Evolutionary conservation across 2,888 invertebrate genomes (phyloP).

Genomic region (Sipha maydis): DNA sequence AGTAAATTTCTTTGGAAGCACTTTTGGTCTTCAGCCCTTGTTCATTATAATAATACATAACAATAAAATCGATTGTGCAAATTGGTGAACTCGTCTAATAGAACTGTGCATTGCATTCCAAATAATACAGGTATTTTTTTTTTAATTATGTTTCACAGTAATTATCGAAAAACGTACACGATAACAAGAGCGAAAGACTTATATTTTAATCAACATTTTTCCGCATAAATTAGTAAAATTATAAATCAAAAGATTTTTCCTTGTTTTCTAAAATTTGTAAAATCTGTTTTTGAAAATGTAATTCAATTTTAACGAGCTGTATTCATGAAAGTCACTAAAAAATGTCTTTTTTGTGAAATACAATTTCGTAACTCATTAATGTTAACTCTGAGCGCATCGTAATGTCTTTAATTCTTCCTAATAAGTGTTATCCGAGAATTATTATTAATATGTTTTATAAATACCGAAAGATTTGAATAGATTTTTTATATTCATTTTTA

Average conservation of each 20-base stretch:
- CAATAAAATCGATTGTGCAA: too few species aligned
- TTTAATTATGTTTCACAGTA: neutral
- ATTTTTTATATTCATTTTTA: neutral
- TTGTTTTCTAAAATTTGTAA: neutral
- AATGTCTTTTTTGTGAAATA: neutral
- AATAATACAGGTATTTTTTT: too few species aligned
- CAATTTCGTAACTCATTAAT: neutral
- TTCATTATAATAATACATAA: too few species aligned
- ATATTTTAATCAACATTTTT: neutral
- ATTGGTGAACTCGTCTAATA: too few species aligned
- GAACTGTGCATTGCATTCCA: too few species aligned
- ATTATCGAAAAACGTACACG: neutral
- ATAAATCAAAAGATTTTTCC: neutral
- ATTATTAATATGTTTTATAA: neutral
- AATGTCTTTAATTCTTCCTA: neutral
- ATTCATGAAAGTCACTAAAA: slow-evolving; percentile 3
- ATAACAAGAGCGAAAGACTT: neutral
- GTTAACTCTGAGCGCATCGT: neutral
- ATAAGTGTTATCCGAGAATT: neutral
- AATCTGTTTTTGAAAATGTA: neutral
- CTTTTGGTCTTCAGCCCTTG: too few species aligned
- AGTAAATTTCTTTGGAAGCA: too few species aligned
- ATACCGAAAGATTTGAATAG: neutral
- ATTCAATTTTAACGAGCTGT: slow-evolving; percentile 17
- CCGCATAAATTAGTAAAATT: neutral